Evolutionary conservation across 2,113 vertebrate genomes (phyloP).

Genomic region (Aegotheles bennettii): DNA sequence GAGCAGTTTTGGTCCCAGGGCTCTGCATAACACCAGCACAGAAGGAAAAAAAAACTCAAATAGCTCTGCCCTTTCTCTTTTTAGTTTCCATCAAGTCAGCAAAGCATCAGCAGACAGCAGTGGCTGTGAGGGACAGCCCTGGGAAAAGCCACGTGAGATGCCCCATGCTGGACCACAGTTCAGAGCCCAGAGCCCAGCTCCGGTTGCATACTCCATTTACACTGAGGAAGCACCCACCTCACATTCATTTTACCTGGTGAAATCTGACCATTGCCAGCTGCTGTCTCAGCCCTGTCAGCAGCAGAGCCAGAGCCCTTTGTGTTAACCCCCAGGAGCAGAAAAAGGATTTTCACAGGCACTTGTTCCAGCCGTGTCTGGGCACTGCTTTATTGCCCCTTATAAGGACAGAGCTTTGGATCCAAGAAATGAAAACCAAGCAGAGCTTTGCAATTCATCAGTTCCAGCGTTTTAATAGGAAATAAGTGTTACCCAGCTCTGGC

Average conservation of each 20-base stretch:
- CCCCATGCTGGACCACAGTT: accelerated
- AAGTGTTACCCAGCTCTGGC: neutral
- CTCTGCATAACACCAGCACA: accelerated
- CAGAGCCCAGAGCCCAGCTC: neutral
- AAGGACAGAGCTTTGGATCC: accelerated
- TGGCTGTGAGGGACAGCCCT: accelerated
- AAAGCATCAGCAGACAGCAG: neutral
- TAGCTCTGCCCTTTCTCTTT: neutral
- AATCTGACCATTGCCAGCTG: neutral
- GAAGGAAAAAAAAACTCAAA: accelerated
- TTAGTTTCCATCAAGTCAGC: neutral
- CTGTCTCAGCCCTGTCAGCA: neutral
- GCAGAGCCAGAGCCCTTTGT: accelerated
- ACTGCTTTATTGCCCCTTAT: accelerated
- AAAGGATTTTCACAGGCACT: neutral
- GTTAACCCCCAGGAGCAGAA: neutral
- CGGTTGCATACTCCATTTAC: neutral
- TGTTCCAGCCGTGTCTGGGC: accelerated
- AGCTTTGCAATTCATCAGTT: neutral
- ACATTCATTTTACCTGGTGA: neutral
- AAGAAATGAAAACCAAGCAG: neutral
- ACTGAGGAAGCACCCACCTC: neutral
- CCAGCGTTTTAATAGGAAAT: neutral
- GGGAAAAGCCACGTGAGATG: accelerated
- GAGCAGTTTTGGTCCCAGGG: neutral